phyloP scores from a whole-genome alignment of 2,888 invertebrate genomes.

The Pyrrhosoma nymphula region DNA sequence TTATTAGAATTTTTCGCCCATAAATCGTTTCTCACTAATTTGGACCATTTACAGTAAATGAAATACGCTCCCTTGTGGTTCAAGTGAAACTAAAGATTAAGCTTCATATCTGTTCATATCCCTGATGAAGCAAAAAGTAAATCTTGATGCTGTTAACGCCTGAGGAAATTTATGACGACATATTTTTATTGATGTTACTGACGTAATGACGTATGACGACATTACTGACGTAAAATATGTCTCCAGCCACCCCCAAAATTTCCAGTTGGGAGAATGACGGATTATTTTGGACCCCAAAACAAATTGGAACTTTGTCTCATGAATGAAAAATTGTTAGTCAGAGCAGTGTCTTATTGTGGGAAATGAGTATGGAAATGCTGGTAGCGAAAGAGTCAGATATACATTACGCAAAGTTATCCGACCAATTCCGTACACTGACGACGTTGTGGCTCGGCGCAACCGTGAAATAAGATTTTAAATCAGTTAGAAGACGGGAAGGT shows the following conservation, averaged over 20 bases:
- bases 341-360: neutral
- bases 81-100: too few species aligned
- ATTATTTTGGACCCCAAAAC: neutral
- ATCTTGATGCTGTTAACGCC: too few species aligned
- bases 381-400: neutral
- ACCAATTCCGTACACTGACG: neutral
- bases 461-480: neutral
- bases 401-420: neutral
- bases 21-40: too few species aligned
- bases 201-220: too few species aligned
- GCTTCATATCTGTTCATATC: too few species aligned
- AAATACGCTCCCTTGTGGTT: too few species aligned
- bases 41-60: too few species aligned
- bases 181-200: too few species aligned
- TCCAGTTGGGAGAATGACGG: neutral
- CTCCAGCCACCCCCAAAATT: neutral
- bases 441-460: neutral
- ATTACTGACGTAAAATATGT: neutral
- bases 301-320: neutral
- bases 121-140: too few species aligned
- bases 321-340: neutral
- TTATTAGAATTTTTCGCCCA: too few species aligned
- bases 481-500: neutral
- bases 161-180: too few species aligned
- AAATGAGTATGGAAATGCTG: neutral